These are phyloP conservation scores for Brachyalestes nurse DNA, from an alignment of 2,797 vertebrate species.

Conservation along the genomic window DNA sequence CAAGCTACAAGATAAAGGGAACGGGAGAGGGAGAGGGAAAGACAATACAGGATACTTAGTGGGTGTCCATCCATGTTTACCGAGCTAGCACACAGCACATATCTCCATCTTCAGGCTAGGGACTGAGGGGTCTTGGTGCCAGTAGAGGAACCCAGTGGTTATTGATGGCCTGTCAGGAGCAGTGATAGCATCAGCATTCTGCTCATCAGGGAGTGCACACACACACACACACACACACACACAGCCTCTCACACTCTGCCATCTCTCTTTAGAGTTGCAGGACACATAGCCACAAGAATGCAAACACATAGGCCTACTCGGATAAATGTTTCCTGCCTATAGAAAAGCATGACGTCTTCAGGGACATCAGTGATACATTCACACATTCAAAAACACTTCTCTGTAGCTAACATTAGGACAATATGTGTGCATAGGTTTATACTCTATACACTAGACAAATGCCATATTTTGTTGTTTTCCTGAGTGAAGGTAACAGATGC, in stretches of 20 bases:
- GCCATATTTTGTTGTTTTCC: too few species aligned
- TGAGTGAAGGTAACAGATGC: too few species aligned
- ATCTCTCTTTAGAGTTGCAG: constrained; percentile 4
- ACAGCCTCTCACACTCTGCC: background rate
- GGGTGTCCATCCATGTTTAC: constrained; percentile 39
- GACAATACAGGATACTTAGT: constrained; percentile 32
- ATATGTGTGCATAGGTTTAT: background rate
- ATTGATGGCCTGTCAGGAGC: constrained; percentile 52
- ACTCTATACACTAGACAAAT: too few species aligned
- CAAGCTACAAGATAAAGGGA: constrained; percentile 26
- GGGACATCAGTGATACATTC: background rate
- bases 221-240: constrained; percentile 34
- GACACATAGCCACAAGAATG: constrained; percentile 10
- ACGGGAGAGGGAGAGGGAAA: constrained; percentile 10
- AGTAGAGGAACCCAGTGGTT: constrained; percentile 24
- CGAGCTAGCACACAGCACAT: constrained; percentile 15
- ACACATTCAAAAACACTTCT: background rate
- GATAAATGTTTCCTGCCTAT: background rate
- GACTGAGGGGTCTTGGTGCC: constrained; percentile 15
- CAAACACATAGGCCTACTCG: background rate
- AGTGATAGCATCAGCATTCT: constrained; percentile 37
- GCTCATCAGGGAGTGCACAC: constrained; percentile 17
- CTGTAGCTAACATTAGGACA: background rate
- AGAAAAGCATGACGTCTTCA: background rate
- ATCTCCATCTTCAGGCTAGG: constrained; percentile 30